These are phyloP conservation scores for Apamea crenata DNA, from an alignment of 2,888 invertebrate species.

Conservation along the genomic window DNA sequence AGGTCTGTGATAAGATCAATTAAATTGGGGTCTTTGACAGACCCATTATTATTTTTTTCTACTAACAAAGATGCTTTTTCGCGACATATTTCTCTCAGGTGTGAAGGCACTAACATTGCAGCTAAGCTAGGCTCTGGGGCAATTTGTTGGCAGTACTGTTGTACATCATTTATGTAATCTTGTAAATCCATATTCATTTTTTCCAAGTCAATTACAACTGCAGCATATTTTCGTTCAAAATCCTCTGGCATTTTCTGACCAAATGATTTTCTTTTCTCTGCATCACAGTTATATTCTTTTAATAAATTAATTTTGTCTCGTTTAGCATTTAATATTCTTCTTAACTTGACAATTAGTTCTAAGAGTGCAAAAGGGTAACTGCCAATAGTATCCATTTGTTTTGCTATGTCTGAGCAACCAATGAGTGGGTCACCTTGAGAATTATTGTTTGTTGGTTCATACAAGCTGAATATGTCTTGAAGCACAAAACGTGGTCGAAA, in stretches of 20 bases:
- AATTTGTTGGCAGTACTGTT: slow-evolving; percentile 95
- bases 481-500: slow-evolving; percentile 93
- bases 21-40: slow-evolving; percentile 91
- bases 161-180: slow-evolving; percentile 95
- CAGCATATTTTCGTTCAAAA: slow-evolving; percentile 97
- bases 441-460: slow-evolving; percentile 82
- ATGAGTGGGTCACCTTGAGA: slow-evolving; percentile 93
- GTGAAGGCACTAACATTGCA: slow-evolving; percentile 97
- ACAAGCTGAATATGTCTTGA: slow-evolving; percentile 89
- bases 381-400: slow-evolving; percentile 91
- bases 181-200: slow-evolving; percentile 97
- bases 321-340: slow-evolving; percentile 96
- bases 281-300: slow-evolving; percentile 96
- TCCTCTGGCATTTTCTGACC: slow-evolving; percentile 95
- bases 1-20: slow-evolving; percentile 96
- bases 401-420: slow-evolving; percentile 87
- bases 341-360: slow-evolving; percentile 96
- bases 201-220: slow-evolving; percentile 96
- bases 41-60: slow-evolving; percentile 92
- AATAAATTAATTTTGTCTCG: slow-evolving; percentile 94
- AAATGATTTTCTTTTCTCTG: slow-evolving; percentile 96
- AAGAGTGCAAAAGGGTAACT: slow-evolving; percentile 96
- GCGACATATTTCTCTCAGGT: slow-evolving; percentile 95
- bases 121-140: slow-evolving; percentile 96
- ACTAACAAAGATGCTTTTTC: slow-evolving; percentile 96